Percentiles rank a stretch among this genome's conserved stretches.
phyloP scores from a whole-genome alignment of 2,888 invertebrate species.

The Nymphalis c-album region DNA sequence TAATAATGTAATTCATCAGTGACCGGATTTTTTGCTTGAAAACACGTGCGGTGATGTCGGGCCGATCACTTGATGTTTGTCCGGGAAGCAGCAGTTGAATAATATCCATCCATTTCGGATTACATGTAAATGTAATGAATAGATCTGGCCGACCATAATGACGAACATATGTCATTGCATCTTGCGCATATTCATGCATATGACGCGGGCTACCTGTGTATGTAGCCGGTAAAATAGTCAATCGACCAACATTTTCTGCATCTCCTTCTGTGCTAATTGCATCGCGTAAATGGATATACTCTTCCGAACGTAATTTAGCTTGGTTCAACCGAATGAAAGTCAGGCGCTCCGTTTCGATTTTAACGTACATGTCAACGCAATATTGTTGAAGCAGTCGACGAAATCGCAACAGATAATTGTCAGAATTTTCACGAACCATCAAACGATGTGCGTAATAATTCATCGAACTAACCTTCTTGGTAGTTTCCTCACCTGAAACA shows the following conservation, averaged over 20 bases:
- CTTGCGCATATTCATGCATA: no score
- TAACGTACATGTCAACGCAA: constrained; percentile 16
- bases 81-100: no score
- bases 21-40: no score
- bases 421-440: constrained; percentile 33
- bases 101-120: no score
- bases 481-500: no score
- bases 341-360: constrained; percentile 41
- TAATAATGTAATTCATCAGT: no score
- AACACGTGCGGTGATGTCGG: no score
- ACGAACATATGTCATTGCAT: no score
- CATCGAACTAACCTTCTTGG: constrained; percentile 27
- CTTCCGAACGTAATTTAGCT: neutral
- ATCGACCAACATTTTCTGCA: constrained; percentile 18
- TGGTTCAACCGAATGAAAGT: constrained; percentile 39
- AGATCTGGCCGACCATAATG: no score
- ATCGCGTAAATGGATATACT: neutral
- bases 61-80: no score
- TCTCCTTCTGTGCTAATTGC: constrained; percentile 31
- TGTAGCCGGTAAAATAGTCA: constrained; percentile 43
- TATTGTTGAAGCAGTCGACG: constrained; percentile 36
- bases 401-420: constrained; percentile 19
- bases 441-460: constrained; percentile 38
- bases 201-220: no score
- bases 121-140: no score